A percentile compares a stretch with the other conserved stretches of the same genome.
Conservation (phyloP, 2,113 vertebrate species). For the Bufo bufo region DNA sequence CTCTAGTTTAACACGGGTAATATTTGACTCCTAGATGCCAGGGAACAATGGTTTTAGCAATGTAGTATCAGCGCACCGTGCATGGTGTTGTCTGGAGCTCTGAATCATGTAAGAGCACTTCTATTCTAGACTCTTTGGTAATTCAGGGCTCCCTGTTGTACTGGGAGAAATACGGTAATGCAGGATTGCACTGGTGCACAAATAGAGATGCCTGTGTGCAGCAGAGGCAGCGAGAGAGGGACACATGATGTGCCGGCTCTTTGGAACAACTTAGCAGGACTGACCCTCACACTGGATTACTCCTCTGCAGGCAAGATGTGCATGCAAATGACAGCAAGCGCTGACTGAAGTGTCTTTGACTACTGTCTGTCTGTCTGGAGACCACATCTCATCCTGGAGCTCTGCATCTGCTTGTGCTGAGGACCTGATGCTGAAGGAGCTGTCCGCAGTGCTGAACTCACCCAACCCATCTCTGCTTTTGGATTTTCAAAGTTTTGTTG, state of each 20-base stretch:
- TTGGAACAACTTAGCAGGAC: conserved; percentile 43
- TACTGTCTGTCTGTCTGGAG: conserved; percentile 32
- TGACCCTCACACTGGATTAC: conserved; percentile 15
- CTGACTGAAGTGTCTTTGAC: neutral
- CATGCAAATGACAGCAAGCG: neutral
- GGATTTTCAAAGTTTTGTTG: conserved; percentile 41
- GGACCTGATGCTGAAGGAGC: conserved; percentile 46
- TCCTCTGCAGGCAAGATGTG: conserved; percentile 4
- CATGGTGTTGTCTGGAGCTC: neutral
- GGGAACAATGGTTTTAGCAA: neutral
- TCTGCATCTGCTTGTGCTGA: conserved; percentile 4
- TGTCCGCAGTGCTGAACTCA: conserved; percentile 55
- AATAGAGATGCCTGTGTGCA: conserved; percentile 58
- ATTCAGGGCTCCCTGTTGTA: conserved; percentile 5
- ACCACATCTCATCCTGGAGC: neutral
- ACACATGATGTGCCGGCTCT: conserved; percentile 26
- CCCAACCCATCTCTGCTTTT: neutral
- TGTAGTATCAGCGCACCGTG: neutral
- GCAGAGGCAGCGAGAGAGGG: conserved; percentile 42
- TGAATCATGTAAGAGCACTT: conserved; percentile 10
- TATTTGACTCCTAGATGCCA: neutral
- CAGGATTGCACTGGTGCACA: conserved; percentile 59
- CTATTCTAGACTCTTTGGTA: conserved; percentile 37
- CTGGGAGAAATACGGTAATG: conserved; percentile 55
- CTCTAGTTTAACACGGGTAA: neutral